phyloP scores from a whole-genome alignment of 2,113 vertebrate species.

The Dromaius novaehollandiae region DNA sequence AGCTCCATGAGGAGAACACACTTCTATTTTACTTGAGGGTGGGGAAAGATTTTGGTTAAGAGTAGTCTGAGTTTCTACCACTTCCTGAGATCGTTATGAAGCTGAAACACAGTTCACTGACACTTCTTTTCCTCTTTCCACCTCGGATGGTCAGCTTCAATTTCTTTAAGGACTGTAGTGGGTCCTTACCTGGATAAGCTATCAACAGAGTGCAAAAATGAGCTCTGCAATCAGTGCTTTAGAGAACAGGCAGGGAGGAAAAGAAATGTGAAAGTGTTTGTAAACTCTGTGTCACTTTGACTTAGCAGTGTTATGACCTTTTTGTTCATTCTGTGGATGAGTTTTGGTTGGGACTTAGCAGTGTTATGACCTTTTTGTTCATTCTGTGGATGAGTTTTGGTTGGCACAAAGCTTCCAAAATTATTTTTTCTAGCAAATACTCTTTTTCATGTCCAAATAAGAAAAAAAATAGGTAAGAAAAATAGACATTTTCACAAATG shows the following conservation, averaged over 20 bases:
- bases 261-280: background rate
- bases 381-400: no score
- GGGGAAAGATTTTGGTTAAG: background rate
- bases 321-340: background rate
- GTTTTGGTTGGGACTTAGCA: no score
- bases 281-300: background rate
- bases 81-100: background rate
- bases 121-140: background rate
- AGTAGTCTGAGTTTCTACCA: background rate
- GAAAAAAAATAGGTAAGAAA: background rate
- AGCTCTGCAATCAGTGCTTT: background rate
- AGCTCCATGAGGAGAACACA: background rate
- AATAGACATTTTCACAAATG: background rate
- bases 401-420: background rate
- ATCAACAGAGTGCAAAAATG: background rate
- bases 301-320: background rate
- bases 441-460: background rate
- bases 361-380: no score
- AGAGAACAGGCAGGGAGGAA: background rate
- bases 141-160: background rate
- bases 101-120: background rate
- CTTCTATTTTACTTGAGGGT: background rate
- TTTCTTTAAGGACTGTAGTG: background rate
- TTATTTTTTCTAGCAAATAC: background rate
- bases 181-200: no score